A percentile compares a stretch with the other conserved stretches of the same genome.
phyloP scores from a whole-genome alignment of 2,888 invertebrate genomes.

The Drosophila kambysellisi region DNA sequence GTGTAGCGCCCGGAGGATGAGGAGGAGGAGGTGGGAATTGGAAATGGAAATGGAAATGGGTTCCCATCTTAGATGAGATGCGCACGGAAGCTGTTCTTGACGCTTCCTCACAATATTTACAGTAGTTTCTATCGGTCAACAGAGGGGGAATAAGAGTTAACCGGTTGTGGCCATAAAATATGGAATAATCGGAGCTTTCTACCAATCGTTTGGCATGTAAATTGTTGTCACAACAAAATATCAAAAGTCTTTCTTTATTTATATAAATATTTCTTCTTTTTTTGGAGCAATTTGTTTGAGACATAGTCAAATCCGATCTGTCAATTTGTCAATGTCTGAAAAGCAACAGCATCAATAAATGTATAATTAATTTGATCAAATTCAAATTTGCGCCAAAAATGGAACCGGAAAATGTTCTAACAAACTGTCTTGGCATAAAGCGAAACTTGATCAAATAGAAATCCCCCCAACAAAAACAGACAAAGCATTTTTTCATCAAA shows the following conservation, averaged over 20 bases:
- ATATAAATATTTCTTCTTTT: conserved; percentile 3
- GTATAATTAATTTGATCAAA: conserved; percentile 79
- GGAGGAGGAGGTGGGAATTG: conserved; percentile 2
- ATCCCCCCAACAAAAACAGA: conserved; percentile 18
- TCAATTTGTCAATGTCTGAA: conserved; percentile 74
- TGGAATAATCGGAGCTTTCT: conserved; percentile 63
- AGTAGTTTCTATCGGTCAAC: conserved; percentile 10
- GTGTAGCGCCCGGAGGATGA: conserved; percentile 13
- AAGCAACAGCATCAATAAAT: conserved; percentile 50
- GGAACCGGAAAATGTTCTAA: conserved; percentile 34
- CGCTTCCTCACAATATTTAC: conserved; percentile 47
- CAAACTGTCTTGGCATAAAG: conserved; percentile 43
- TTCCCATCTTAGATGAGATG: conserved; percentile 36
- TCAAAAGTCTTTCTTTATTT: conserved; percentile 21
- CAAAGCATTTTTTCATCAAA: conserved; percentile 17
- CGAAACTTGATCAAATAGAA: conserved; percentile 44
- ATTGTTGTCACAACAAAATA: conserved; percentile 38
- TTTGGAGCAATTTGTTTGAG: conserved; percentile 67
- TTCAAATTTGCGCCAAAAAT: conserved; percentile 70
- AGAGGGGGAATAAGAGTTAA: background rate
- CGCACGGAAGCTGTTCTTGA: conserved; percentile 72
- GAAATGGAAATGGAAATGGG: conserved; percentile 63
- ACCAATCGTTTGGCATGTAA: conserved; percentile 26
- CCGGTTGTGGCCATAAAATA: conserved; percentile 65
- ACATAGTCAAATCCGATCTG: conserved; percentile 55